These are phyloP conservation scores for Strix aluco DNA, from an alignment of 2,113 vertebrate genomes.

Conservation along the genomic window DNA sequence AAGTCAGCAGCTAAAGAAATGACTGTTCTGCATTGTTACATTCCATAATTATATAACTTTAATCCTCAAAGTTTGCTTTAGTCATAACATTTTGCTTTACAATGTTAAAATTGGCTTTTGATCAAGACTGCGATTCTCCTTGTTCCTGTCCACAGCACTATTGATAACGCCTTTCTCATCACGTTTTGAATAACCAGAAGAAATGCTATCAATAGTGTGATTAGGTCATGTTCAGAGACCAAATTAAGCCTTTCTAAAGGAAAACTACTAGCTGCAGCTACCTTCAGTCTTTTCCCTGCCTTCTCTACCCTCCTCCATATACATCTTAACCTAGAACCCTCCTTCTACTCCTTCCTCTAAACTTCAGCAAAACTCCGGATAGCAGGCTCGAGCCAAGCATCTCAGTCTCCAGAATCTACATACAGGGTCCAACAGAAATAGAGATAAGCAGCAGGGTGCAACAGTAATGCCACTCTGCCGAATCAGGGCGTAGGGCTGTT, in stretches of 20 bases:
- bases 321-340: neutral
- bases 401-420: neutral
- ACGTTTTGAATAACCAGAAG: neutral
- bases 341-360: neutral
- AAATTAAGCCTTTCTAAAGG: neutral
- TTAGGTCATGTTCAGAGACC: neutral
- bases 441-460: neutral
- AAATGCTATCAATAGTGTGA: neutral
- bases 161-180: neutral
- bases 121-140: neutral
- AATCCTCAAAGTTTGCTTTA: neutral
- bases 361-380: neutral
- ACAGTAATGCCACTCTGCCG: too few relatives aligned
- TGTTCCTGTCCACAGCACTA: neutral
- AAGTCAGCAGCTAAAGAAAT: neutral
- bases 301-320: neutral
- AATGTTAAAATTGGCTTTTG: neutral
- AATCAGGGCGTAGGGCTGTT: neutral
- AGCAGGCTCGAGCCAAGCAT: neutral
- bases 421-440: neutral
- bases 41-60: neutral
- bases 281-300: neutral
- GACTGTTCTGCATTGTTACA: constrained; percentile 2
- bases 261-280: neutral
- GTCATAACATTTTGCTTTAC: neutral